phyloP scores from a whole-genome alignment of 2,888 invertebrate genomes.

The Dasypogon diadema region DNA sequence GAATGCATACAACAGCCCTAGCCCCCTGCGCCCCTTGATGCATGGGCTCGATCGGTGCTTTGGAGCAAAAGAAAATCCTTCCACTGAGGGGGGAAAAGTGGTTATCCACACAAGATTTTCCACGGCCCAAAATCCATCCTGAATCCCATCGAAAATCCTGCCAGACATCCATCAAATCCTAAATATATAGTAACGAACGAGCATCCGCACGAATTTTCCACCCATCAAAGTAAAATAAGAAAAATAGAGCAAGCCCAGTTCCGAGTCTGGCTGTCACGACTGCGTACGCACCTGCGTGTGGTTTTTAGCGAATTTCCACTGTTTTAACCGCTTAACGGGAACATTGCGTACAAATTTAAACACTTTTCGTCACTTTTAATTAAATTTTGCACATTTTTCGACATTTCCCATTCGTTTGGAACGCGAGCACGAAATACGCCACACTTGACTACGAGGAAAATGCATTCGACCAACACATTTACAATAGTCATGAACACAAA shows the following conservation, averaged over 20 bases:
- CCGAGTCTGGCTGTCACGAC: conserved; percentile 86
- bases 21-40: background rate
- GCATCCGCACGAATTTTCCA: conserved; percentile 20
- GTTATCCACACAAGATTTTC: background rate
- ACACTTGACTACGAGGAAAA: conserved; percentile 57
- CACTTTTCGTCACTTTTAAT: conserved; percentile 50
- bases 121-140: background rate
- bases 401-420: conserved; percentile 61
- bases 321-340: conserved; percentile 60
- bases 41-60: background rate
- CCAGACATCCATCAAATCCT: background rate
- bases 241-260: conserved; percentile 85
- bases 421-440: conserved; percentile 60
- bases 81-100: background rate
- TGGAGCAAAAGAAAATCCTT: background rate
- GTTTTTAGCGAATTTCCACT: conserved; percentile 67
- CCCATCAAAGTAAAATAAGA: conserved; percentile 48
- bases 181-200: background rate
- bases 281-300: conserved; percentile 97
- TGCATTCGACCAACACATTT: conserved; percentile 54
- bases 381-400: conserved; percentile 59
- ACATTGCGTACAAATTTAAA: conserved; percentile 56
- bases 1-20: conserved; percentile 25
- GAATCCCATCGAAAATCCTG: background rate
- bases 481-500: conserved; percentile 3